Conservation (phyloP, 2,797 vertebrate species). For the Pampus argenteus region DNA sequence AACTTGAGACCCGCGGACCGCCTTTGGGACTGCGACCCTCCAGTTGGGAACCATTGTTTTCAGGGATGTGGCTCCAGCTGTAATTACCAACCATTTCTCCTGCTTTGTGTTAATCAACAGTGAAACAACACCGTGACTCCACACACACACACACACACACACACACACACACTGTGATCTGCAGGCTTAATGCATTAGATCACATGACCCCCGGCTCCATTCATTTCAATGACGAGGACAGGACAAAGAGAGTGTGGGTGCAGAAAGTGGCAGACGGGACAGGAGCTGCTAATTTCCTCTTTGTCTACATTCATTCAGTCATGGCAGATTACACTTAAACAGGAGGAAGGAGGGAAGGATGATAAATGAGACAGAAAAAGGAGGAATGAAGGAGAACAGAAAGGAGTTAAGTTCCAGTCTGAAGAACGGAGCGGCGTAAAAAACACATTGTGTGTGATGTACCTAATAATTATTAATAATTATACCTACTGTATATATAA, state of each 20-base stretch:
- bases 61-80: slow-evolving; percentile 2
- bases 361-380: slow-evolving; percentile 44
- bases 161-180: slow-evolving; percentile 1
- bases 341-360: slow-evolving; percentile 32
- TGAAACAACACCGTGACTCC: slow-evolving; percentile 18
- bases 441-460: slow-evolving; percentile 5
- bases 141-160: too few species aligned
- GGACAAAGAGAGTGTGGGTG: slow-evolving; percentile 42
- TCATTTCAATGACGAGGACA: slow-evolving; percentile 40
- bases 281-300: slow-evolving; percentile 59
- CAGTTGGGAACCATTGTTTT: not conserved
- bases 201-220: slow-evolving; percentile 27
- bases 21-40: too few species aligned
- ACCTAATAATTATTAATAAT: too few species aligned
- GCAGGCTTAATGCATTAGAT: slow-evolving; percentile 32
- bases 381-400: slow-evolving; percentile 8
- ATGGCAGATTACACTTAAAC: slow-evolving; percentile 46
- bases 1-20: too few species aligned
- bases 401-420: slow-evolving; percentile 52
- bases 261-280: slow-evolving; percentile 39
- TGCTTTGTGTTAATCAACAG: slow-evolving; percentile 51
- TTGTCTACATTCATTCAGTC: slow-evolving; percentile 69
- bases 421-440: slow-evolving; percentile 5
- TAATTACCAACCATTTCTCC: slow-evolving; percentile 58
- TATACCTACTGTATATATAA: too few species aligned